Percentiles rank a stretch among this genome's conserved stretches.
These are phyloP conservation scores for Limulus polyphemus DNA, from an alignment of 2,888 invertebrate genomes.

Conservation along the genomic window DNA sequence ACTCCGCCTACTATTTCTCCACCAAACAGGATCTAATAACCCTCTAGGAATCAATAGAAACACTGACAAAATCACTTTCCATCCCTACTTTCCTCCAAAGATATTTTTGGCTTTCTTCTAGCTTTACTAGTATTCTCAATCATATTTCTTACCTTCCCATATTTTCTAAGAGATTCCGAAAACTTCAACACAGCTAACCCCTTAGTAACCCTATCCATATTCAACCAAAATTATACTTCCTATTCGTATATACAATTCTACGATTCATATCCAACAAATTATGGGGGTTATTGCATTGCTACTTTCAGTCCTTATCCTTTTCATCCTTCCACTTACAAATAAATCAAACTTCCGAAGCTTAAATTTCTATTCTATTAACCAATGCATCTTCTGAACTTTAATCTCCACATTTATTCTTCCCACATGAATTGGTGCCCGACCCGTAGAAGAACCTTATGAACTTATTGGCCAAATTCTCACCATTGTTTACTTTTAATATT, in stretches of 20 bases:
- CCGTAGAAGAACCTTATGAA: conserved; percentile 50
- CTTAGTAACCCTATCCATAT: conserved; percentile 58
- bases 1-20: conserved; percentile 52
- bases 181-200: conserved; percentile 60
- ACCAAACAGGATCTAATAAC: conserved; percentile 55
- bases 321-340: conserved; percentile 47
- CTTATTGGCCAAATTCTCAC: conserved; percentile 5
- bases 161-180: conserved; percentile 54
- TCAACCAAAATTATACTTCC: conserved; percentile 72
- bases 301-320: conserved; percentile 53
- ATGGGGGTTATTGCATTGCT: conserved; percentile 57
- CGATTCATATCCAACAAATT: conserved; percentile 67
- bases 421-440: conserved; percentile 58
- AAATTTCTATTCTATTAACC: conserved; percentile 45
- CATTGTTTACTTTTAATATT: no score
- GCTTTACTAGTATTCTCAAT: conserved; percentile 44
- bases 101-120: conserved; percentile 48
- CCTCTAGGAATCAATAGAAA: conserved; percentile 52
- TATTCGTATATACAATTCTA: conserved; percentile 67
- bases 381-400: conserved; percentile 44
- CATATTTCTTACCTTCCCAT: conserved; percentile 46
- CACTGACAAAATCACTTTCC: conserved; percentile 54
- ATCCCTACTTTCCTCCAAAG: conserved; percentile 53
- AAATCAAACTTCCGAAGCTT: conserved; percentile 47
- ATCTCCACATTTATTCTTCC: conserved; percentile 46